Base-by-base conservation (phyloP, 2,797 vertebrate genomes). In the Oreochromis mossambicus region DNA sequence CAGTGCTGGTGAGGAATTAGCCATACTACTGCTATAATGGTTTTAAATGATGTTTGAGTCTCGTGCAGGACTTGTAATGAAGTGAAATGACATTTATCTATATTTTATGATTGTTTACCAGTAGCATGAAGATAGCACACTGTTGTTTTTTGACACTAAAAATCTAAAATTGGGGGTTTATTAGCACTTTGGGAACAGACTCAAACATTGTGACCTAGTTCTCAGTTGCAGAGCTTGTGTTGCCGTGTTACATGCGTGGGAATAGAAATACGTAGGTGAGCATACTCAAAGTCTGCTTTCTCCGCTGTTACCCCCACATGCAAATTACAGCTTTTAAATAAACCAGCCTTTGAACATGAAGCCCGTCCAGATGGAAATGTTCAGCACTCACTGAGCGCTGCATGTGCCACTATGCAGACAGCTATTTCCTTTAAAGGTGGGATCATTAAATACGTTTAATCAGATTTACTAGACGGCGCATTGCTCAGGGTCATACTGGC, bases 291-390 rank as follows among this genome's bases (percentile, higher is more conserved):
- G 80, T 90, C 89, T 87, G 88, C 82, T 89, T 92, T 88, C 87
- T 91, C 88, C 82, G 88, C 91, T 95, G 91, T 94, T 94, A 82
- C 85, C 76, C 77, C 56, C 82, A 77, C 92, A 95, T 94, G 94
- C 92, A 95, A 95, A 95, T 93, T 84, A 46, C 54, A 77, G 82
- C 79, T 80, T 89, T 93, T 83, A 92, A 92, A 93, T 88, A 91
- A 94, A 94, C 85, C 92, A 83, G 91, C 81, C 93, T 96, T 96
- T 96, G 94, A 96, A 95, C 92, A 84, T 79, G 61, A 89, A 88
- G 81, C 87, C 91, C 73, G 78, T 56, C 89, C 96, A 96, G 88
- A 95, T 95, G 95, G 93, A 94, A 96, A 94, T 92, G 87, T 89
- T 96, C 88, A 88, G 88, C 48, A 55, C 87, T 89, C 63, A 38